Conservation (phyloP, 2,113 vertebrate species). For the Pseudopodoces humilis region DNA sequence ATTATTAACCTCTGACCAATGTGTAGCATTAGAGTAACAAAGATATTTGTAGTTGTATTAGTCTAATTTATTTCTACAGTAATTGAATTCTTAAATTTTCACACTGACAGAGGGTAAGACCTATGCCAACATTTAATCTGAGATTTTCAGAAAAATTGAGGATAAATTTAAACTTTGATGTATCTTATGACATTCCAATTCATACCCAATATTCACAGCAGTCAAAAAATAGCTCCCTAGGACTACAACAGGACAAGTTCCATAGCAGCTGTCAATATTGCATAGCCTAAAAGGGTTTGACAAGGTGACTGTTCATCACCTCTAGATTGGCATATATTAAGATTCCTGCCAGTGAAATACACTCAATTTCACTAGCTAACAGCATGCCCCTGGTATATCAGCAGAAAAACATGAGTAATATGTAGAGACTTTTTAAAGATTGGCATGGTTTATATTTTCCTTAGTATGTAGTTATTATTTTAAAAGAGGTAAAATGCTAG, state of each 20-base stretch:
- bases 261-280: not conserved
- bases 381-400: not conserved
- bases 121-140: not conserved
- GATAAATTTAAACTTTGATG: not conserved
- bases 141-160: not conserved
- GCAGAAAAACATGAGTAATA: not conserved
- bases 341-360: not conserved
- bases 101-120: not conserved
- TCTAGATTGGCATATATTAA: not conserved
- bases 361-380: not conserved
- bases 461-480: not conserved
- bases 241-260: not conserved
- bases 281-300: not conserved
- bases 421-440: not conserved
- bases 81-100: conserved; percentile 29
- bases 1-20: conserved; percentile 21
- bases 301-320: not conserved
- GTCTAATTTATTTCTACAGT: conserved; percentile 6
- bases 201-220: not conserved
- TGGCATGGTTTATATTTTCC: not conserved
- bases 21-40: not conserved
- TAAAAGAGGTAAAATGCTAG: not conserved
- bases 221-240: not conserved
- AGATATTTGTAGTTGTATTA: not conserved
- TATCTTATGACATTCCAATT: not conserved